These are phyloP conservation scores for Poecile montanus DNA, from an alignment of 2,797 vertebrate genomes.

Conservation along the genomic window DNA sequence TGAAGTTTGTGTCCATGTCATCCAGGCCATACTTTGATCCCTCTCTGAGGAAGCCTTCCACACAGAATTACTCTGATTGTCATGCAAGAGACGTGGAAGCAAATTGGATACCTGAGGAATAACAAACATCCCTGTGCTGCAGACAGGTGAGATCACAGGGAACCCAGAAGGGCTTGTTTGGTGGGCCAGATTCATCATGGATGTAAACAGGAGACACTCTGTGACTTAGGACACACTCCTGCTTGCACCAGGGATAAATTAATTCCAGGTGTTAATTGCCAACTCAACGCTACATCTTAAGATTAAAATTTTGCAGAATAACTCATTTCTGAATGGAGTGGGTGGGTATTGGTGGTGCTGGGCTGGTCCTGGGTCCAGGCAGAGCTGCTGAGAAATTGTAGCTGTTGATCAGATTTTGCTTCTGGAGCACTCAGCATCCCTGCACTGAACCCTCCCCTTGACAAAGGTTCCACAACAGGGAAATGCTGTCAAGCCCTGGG, in stretches of 20 bases:
- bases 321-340: not conserved
- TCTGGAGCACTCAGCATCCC: not conserved
- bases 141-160: not conserved
- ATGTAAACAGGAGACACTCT: not conserved
- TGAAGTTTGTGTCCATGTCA: conserved; percentile 33
- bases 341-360: not conserved
- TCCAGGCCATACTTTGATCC: not conserved
- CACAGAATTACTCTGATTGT: conserved; percentile 59
- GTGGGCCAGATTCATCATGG: conserved; percentile 4
- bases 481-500: not conserved
- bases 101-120: not conserved
- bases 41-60: conserved; percentile 47
- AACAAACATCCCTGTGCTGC: not conserved
- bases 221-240: not conserved
- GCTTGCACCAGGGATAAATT: not conserved
- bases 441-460: not conserved
- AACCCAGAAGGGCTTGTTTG: not conserved
- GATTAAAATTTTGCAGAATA: not conserved
- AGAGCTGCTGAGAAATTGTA: not conserved
- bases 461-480: not conserved
- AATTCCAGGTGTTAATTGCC: not conserved
- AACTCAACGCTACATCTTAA: not conserved
- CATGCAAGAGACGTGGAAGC: not conserved
- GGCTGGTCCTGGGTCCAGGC: not conserved
- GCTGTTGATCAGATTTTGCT: not conserved